Evolutionary conservation across 1,140 invertebrate species (phyloP), one percentile per base, ranked within the genome.

Genomic region (Helicorthomorpha holstii): DNA sequence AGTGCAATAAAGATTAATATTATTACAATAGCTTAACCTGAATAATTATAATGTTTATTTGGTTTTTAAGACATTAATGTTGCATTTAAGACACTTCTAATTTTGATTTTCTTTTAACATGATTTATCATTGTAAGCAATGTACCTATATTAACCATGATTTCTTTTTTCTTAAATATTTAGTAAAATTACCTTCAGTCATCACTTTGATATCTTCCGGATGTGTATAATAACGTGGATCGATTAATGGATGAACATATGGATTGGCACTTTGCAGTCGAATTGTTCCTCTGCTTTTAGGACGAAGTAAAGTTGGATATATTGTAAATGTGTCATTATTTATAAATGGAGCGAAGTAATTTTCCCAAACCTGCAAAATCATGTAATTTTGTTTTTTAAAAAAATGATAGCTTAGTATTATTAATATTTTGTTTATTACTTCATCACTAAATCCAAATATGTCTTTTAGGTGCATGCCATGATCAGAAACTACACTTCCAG

Each of bases 401-500:
- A 7, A 49, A 26, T 21, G 26, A 27, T 49, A 25, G 24, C 14
- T 26, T 23, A 10, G 19, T 27, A 25, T 10, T 7, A 0, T 16
- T 27, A n/a, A 12, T n/a, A 12, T 14, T 41, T 12, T 12, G 12
- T 16, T n/a, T n/a, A n/a, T n/a, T n/a, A 23, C 48, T 27, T 49
- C 48, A 12, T 27, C 1, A 16, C 1, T 26, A 24, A 49, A 10
- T 1, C 22, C 3, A 29, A 34, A 29, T 16, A 23, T 2, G 10
- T 24, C 14, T 27, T 16, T 38, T 14, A 26, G 22, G 16, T 46
- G 44, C 21, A 4, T 46, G n/a, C 80, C 82, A n/a, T 80, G 80
- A 57, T 88, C 85, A 0, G 83, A 84, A 46, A 73, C 78, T 0
- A 81, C 81, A 0, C 81, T 83, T 0, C 81, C 76, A n/a, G 83